Base-by-base conservation (phyloP, 2,113 vertebrate genomes). In the Channa maculata region DNA sequence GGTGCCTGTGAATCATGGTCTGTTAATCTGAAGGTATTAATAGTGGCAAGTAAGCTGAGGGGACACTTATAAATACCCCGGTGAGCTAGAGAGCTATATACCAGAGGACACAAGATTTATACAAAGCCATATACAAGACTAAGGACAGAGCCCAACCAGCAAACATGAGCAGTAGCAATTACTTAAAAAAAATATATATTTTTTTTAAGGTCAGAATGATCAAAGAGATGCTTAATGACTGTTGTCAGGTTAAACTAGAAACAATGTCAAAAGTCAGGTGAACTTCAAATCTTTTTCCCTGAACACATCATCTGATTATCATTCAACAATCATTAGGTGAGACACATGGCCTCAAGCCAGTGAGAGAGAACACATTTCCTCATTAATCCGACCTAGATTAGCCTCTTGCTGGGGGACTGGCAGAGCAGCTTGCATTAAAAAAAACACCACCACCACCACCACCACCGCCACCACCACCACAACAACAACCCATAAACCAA, bases 11-110 rank as follows among this genome's bases (percentile, higher is more conserved):
- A 78, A 76, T 83, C 79, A 38, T 72, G 82, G 78, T 86, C 73
- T 60, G 86, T 86, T 93, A 92, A 94, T 92, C 92, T 86, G 80
- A 24, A 50, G 80, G 82, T 91, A 93, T 92, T 91, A 91, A 89
- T 92, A 92, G 92, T 65, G 77, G 82, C 89, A 86, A 77, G 86
- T 91, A 91, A 93, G 86, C 91, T 88, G 70, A 87, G 88, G 82
- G 86, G 85, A 88, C 88, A 87, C 88, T 93, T 92, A 92, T 85
- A 90, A 87, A 87, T 84, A 83, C 48, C 83, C 76, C 73, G 70
- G 55, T 77, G 86, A 84, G 86, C 80, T 90, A 86, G 90, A 86
- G 86, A 82, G 87, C 80, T 84, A 79, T 65, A 83, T 77, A 63
- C 75, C 55, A 80, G 66, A 86, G 74, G 79, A 88, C 75, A 71